Evolutionary conservation across 2,797 vertebrate genomes (phyloP).

Genomic region (Sebastolobus alascanus): DNA sequence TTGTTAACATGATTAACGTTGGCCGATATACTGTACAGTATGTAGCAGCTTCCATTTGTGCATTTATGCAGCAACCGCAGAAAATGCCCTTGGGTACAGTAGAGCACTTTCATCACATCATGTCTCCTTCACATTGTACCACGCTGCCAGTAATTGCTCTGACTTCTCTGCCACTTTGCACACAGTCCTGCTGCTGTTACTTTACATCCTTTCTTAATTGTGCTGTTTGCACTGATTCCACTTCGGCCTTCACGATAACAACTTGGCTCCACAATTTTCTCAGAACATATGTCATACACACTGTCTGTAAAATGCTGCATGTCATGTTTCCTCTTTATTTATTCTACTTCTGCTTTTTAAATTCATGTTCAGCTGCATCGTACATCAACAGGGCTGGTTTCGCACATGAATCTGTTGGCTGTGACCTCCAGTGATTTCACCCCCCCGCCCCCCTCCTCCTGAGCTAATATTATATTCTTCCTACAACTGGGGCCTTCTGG

Average conservation of each 20-base stretch:
- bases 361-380: not conserved
- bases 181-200: not conserved
- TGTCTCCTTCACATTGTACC: not conserved
- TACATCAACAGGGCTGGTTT: not conserved
- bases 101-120: not conserved
- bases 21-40: not conserved
- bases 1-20: not conserved
- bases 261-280: not conserved
- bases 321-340: not conserved
- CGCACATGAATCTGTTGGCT: constrained; percentile 10
- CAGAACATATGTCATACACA: not conserved
- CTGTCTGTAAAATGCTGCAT: not conserved
- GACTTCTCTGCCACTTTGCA: constrained; percentile 2
- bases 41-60: not conserved
- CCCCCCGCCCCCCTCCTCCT: constrained; percentile 10
- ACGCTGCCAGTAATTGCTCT: not conserved
- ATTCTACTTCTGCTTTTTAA: not conserved
- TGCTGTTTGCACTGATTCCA: not conserved
- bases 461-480: constrained; percentile 37
- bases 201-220: not conserved
- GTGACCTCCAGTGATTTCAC: constrained; percentile 28
- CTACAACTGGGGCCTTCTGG: constrained; percentile 24
- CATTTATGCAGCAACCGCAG: not conserved
- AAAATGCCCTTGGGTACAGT: not conserved
- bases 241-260: not conserved